Evolutionary conservation across 2,113 vertebrate genomes (phyloP).

Genomic region (Dendropsophus ebraccatus): DNA sequence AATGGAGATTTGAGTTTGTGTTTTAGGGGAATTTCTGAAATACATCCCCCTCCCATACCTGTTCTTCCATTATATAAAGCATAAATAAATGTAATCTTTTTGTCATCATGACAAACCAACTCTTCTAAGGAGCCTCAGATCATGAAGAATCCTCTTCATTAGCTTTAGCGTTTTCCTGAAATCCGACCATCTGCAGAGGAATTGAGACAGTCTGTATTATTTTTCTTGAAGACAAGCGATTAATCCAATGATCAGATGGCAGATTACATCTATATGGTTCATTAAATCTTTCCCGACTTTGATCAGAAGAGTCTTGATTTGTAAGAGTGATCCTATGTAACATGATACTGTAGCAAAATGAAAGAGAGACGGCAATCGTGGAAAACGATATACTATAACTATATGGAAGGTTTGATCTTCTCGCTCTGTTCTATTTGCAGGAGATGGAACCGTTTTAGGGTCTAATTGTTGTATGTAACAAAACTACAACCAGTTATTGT

Average conservation of each 20-base stretch:
- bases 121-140: neutral
- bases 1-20: neutral
- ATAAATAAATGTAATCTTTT: neutral
- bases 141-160: constrained; percentile 3
- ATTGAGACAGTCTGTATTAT: neutral
- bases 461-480: too few species aligned
- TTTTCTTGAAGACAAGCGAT: neutral
- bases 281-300: neutral
- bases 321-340: neutral
- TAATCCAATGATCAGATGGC: neutral
- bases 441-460: neutral
- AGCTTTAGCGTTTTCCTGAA: neutral
- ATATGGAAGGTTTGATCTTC: too few species aligned
- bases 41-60: neutral
- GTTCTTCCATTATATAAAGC: neutral
- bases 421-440: neutral
- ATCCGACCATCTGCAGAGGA: neutral
- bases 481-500: too few species aligned
- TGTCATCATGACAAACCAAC: neutral
- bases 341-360: neutral
- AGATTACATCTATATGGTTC: neutral
- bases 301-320: neutral
- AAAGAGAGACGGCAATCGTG: neutral
- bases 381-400: neutral
- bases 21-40: neutral